phyloP scores from a whole-genome alignment of 2,797 vertebrate genomes.

The Lemur catta region DNA sequence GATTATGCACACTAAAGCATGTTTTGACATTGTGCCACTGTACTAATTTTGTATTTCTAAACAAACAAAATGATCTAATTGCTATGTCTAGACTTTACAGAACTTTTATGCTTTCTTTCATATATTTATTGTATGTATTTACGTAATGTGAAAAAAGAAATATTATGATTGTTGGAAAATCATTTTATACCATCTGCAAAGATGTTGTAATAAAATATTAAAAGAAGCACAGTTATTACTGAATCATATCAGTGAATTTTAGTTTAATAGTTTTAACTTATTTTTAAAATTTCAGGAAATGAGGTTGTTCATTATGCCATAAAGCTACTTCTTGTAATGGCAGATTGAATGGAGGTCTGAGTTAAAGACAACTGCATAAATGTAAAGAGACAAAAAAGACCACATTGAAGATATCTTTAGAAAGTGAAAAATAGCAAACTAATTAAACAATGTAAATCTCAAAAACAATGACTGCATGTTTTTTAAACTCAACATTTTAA shows the following conservation, averaged over 20 bases:
- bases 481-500: not conserved
- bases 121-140: not conserved
- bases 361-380: conserved; percentile 66
- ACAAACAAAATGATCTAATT: not conserved
- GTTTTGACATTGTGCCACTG: not conserved
- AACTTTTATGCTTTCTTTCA: not conserved
- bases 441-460: conserved; percentile 32
- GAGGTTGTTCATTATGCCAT: conserved; percentile 75
- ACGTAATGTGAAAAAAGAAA: not conserved
- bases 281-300: conserved; percentile 78
- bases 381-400: not conserved
- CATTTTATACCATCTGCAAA: conserved; percentile 43
- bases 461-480: not conserved
- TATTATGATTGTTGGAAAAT: conserved; percentile 31
- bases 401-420: conserved; percentile 18
- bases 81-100: not conserved
- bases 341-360: conserved; percentile 60
- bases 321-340: conserved; percentile 73
- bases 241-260: conserved; percentile 70
- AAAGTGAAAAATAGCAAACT: conserved; percentile 61
- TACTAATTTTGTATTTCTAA: conserved; percentile 23
- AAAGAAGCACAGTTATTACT: conserved; percentile 74
- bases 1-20: not conserved
- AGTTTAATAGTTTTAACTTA: conserved; percentile 79
- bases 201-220: conserved; percentile 74